Evolutionary conservation across 2,888 invertebrate species (phyloP).

Genomic region (Archaeoteleia sp.): DNA sequence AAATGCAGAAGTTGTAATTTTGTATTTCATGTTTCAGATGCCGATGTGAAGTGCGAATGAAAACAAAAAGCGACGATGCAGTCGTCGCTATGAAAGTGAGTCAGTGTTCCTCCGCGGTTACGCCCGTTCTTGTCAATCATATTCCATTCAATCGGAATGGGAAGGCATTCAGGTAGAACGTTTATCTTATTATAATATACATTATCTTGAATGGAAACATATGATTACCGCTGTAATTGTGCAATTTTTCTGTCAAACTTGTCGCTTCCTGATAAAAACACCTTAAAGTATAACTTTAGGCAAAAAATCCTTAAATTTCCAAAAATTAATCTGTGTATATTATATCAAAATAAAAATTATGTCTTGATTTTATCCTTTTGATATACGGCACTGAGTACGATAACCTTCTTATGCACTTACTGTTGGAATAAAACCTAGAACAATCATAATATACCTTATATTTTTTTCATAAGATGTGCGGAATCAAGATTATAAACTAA

Average conservation of each 20-base stretch:
- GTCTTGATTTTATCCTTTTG: too few species aligned
- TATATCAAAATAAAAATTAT: too few species aligned
- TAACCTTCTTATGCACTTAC: too few species aligned
- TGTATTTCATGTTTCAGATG: slow-evolving; percentile 10
- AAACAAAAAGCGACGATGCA: slow-evolving; percentile 26
- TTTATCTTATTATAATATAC: slow-evolving; percentile 30
- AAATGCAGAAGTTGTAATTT: too few species aligned
- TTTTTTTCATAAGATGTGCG: too few species aligned
- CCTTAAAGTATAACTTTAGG: too few species aligned
- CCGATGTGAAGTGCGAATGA: slow-evolving; percentile 2
- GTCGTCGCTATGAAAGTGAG: slow-evolving; percentile 54
- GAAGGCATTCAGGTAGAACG: slow-evolving; percentile 70
- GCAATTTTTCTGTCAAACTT: neutral
- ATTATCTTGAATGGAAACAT: neutral
- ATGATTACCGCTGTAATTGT: neutral
- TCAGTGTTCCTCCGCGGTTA: slow-evolving; percentile 62
- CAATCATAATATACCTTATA: too few species aligned
- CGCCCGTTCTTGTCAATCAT: slow-evolving; percentile 62
- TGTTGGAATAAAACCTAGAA: neutral
- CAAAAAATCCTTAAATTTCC: too few species aligned
- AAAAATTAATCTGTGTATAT: too few species aligned
- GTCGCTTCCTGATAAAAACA: too few species aligned
- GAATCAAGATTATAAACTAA: too few species aligned
- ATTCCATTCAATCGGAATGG: slow-evolving; percentile 70
- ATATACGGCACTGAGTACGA: too few species aligned